phyloP scores from a whole-genome alignment of 2,888 invertebrate genomes.

The Leptinotarsa haldemani region DNA sequence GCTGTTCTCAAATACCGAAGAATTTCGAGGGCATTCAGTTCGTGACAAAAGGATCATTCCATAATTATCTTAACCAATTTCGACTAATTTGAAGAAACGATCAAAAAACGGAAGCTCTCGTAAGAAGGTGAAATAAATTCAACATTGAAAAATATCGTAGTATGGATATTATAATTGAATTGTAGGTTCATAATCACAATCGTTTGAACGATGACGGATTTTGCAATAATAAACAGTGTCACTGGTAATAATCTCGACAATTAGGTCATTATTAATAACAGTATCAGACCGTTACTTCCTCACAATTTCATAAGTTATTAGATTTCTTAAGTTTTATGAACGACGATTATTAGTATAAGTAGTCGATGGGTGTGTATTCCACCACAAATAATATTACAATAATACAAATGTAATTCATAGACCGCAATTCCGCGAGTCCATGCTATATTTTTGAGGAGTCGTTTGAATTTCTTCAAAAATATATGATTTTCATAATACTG shows the following conservation, averaged over 20 bases:
- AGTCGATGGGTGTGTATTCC: too few species aligned
- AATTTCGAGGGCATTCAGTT: constrained; percentile 7
- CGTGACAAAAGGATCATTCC: constrained; percentile 10
- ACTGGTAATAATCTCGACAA: constrained; percentile 18
- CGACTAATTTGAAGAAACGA: neutral
- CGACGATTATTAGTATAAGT: neutral
- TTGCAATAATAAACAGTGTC: constrained; percentile 8
- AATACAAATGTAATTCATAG: too few species aligned
- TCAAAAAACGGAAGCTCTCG: constrained; percentile 1
- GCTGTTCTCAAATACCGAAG: neutral
- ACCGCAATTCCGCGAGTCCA: too few species aligned
- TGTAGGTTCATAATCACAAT: neutral
- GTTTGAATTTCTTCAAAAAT: too few species aligned
- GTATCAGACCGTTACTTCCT: constrained; percentile 20
- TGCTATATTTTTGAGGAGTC: too few species aligned
- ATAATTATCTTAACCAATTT: constrained; percentile 3
- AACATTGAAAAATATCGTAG: constrained; percentile 10
- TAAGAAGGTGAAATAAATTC: constrained; percentile 3
- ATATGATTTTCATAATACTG: too few species aligned
- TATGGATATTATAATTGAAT: neutral
- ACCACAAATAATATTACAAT: too few species aligned
- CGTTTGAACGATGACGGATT: neutral
- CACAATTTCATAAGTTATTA: constrained; percentile 8
- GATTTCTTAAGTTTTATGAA: neutral
- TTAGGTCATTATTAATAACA: constrained; percentile 16